These are phyloP conservation scores for Anolis apletophallus DNA, from an alignment of 2,797 vertebrate genomes.

Conservation along the genomic window DNA sequence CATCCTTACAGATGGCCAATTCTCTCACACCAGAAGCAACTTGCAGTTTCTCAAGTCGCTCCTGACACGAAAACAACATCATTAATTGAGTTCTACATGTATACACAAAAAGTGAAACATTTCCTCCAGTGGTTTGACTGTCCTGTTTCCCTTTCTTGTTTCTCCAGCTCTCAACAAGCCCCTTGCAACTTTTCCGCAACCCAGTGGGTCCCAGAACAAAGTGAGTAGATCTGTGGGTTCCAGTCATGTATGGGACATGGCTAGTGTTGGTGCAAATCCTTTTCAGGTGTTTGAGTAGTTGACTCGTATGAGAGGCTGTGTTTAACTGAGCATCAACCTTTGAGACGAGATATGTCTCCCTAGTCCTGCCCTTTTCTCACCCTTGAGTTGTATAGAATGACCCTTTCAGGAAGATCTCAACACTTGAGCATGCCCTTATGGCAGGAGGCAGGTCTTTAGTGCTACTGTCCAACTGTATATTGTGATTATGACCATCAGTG, in stretches of 20 bases:
- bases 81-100: too few relatives aligned
- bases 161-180: slow-evolving; percentile 53
- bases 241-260: neutral
- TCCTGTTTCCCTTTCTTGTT: neutral
- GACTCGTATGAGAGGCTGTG: neutral
- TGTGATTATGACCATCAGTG: neutral
- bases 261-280: neutral
- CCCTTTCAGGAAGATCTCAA: neutral
- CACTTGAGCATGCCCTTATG: neutral
- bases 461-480: too few relatives aligned
- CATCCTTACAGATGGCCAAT: too few relatives aligned
- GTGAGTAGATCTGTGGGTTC: slow-evolving; percentile 35
- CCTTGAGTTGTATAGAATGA: neutral
- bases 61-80: too few relatives aligned
- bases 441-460: neutral
- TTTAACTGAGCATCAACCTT: neutral
- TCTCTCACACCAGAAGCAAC: too few relatives aligned
- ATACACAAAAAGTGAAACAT: neutral
- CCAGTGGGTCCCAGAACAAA: slow-evolving; percentile 43
- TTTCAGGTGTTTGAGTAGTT: neutral
- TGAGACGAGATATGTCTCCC: neutral
- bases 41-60: too few relatives aligned
- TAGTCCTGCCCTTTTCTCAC: neutral
- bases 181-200: slow-evolving; percentile 34
- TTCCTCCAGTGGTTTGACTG: neutral